Base-by-base conservation (phyloP, 2,797 vertebrate species). In the Rousettus madagascariensis region DNA sequence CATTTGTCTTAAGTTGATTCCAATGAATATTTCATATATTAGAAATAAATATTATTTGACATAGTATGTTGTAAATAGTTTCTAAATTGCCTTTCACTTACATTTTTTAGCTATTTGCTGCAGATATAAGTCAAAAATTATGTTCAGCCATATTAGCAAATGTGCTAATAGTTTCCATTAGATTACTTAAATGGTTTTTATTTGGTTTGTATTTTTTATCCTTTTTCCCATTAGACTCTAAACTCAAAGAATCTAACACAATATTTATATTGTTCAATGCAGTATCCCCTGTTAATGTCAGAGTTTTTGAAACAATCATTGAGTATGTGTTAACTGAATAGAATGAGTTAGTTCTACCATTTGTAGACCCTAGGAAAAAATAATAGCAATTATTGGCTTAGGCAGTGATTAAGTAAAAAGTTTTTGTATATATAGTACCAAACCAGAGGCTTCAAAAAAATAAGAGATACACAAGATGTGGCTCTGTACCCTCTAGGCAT, bases 371-470 rank as follows among this genome's bases (percentile, higher is more conserved):
- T 59, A 6, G n/a, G 69, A 49, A 49, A 13, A 16, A 49, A 5
- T 5, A 49, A 49, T 28, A 90, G 15, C 57, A 91, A 74, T 94
- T 49, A 20, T 10, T 74, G 80, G 38, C 55, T 86, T 90, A 89
- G 22, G 19, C 5, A 65, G 17, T 53, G 43, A 80, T 59, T 92
- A 75, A 74, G 24, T 72, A 65, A 85, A 87, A 55, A 15, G 20
- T 11, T 63, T 86, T 74, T 74, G 17, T 95, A n/a, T 86, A 30
- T 46, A 72, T 59, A 90, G 43, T 77, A 53, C 15, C 33, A 69
- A 74, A 55, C 33, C 66, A 90, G 66, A 74, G 85, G 68, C 55
- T 90, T 94, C 49, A 96, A 30, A 82, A 93, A 91, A 93, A 93
- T 90, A 68, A 92, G 11, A 91, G 30, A 65, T 78, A 90, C 3